Base-by-base conservation (phyloP, 1,140 invertebrate species). In the Parapsyche elsis region DNA sequence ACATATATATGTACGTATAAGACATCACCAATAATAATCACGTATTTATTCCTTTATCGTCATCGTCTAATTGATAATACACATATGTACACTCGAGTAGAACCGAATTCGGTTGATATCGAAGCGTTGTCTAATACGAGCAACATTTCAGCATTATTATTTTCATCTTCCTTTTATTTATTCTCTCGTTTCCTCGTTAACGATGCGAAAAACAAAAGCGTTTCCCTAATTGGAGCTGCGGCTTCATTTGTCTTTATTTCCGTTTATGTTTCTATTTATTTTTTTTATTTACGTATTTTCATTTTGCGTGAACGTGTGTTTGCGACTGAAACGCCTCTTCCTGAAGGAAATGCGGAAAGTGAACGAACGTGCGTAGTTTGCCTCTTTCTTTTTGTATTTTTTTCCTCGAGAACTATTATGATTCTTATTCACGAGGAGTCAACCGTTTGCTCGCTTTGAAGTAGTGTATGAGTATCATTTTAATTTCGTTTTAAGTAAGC, bases 161-260 rank as follows among this genome's bases (percentile, higher is more conserved):
- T 61, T 61, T 21, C 57, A 9, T 61, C 16, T n/a, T 61, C 21
- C 57, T 21, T 61, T 61, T 61, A 61, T 61, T 61, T 61, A 61
- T 61, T 19, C 16, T 9, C n/a, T 21, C 57, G 16, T 61, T 61
- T 61, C 21, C 57, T 61, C 57, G 57, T 61, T 61, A 61, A 61
- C 57, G 57, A 61, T 16, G 57, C 21, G 57, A 61, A 61, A 61
- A 61, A 61, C 57, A 61, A 61, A 61, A 61, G 21, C 57, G 16
- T 21, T 61, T 16, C 57, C 57, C 57, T 61, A 61, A 61, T 61
- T 61, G 57, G 57, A 61, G 19, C 57, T 21, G 57, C 19, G 57
- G 57, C 57, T 61, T 61, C 57, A 61, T 61, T 61, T 61, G 57
- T 61, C 57, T 61, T 61, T 61, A 61, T 61, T 61, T 61, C 57